Percentiles rank a stretch among this genome's conserved stretches.
These are phyloP conservation scores for Neodiprion lecontei DNA, from an alignment of 1,140 invertebrate genomes.

Conservation along the genomic window DNA sequence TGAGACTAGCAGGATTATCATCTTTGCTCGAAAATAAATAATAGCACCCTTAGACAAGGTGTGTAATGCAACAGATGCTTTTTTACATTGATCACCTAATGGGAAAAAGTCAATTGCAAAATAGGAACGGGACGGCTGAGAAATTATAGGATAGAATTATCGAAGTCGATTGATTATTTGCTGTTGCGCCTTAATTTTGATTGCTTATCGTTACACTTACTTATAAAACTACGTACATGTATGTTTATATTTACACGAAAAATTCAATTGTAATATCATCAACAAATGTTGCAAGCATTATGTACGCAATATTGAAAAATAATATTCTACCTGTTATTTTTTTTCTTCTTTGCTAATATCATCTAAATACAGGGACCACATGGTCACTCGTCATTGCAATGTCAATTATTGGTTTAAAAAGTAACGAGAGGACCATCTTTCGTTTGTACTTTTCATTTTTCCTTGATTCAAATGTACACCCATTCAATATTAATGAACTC, in stretches of 20 bases:
- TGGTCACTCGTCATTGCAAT: neutral
- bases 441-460: too few relatives aligned
- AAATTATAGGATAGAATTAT: too few relatives aligned
- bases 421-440: too few relatives aligned
- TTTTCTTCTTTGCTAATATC: slow-evolving; percentile 1
- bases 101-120: neutral
- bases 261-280: neutral
- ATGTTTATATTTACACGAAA: neutral
- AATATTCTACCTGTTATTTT: neutral
- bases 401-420: too few relatives aligned
- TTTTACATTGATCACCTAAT: too few relatives aligned
- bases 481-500: neutral
- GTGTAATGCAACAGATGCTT: too few relatives aligned
- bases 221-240: neutral
- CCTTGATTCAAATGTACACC: too few relatives aligned
- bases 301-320: neutral
- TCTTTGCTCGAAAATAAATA: neutral
- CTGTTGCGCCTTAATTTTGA: too few relatives aligned
- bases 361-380: neutral
- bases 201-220: neutral
- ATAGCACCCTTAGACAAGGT: too few relatives aligned
- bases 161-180: too few relatives aligned
- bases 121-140: neutral
- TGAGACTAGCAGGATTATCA: neutral
- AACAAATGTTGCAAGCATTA: neutral